phyloP scores from a whole-genome alignment of 1,140 invertebrate genomes.

The Bombyx mori region DNA sequence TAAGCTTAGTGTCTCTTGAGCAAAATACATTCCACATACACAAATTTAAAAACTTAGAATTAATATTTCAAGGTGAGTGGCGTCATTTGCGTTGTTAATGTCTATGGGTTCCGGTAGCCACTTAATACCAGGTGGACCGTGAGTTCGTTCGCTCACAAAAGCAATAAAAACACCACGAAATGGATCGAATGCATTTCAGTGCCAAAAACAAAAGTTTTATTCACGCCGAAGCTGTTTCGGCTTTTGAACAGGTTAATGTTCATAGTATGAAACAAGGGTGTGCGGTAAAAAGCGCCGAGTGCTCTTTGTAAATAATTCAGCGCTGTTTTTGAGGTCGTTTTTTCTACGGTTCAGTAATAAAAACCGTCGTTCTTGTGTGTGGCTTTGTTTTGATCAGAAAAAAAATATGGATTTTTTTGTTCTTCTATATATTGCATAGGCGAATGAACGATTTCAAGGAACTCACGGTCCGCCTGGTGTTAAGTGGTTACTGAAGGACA shows the following conservation, averaged over 20 bases:
- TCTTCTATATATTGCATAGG: no score
- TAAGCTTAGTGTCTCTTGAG: no score
- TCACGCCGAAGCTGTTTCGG: slow-evolving; percentile 20
- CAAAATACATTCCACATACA: no score
- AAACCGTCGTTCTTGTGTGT: neutral
- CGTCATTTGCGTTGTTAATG: no score
- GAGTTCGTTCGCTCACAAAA: no score
- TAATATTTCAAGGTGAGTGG: neutral
- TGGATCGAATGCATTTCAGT: slow-evolving; percentile 21
- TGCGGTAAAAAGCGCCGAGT: slow-evolving; percentile 10
- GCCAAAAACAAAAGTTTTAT: slow-evolving; percentile 28
- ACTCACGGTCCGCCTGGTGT: no score
- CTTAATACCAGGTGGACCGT: no score
- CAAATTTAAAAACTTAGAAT: no score
- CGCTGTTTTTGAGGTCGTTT: neutral
- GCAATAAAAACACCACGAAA: slow-evolving; percentile 7
- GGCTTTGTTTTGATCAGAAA: neutral
- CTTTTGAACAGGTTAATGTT: slow-evolving; percentile 31
- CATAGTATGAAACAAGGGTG: slow-evolving; percentile 24
- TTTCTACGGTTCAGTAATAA: neutral
- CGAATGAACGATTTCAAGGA: no score
- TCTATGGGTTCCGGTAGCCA: no score
- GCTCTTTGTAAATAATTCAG: slow-evolving; percentile 16
- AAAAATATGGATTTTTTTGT: no score
- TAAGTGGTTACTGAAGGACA: no score